Evolutionary conservation across 2,797 vertebrate genomes (phyloP).

Genomic region (Champsocephalus gunnari): DNA sequence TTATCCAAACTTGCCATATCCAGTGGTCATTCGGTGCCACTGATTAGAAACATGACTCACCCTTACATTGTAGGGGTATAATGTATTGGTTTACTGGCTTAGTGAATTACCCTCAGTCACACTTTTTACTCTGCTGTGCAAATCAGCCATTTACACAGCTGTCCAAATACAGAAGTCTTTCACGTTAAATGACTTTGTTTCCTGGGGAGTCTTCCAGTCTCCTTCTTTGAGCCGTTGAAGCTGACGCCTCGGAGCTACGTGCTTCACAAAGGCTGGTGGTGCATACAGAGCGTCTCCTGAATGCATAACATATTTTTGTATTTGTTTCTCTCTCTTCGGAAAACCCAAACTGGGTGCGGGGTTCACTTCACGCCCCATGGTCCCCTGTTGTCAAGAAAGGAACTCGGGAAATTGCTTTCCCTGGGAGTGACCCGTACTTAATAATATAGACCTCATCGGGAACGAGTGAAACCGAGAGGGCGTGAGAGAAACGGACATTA

Average conservation of each 20-base stretch:
- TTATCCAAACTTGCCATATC: conserved; percentile 46
- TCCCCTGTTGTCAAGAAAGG: conserved; percentile 55
- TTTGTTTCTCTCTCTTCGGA: conserved; percentile 60
- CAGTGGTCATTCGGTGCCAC: conserved; percentile 41
- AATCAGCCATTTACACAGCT: conserved; percentile 73
- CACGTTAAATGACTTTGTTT: conserved; percentile 57
- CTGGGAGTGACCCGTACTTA: conserved; percentile 35
- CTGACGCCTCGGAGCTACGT: conserved; percentile 30
- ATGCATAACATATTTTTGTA: conserved; percentile 2
- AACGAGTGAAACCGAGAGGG: conserved; percentile 20
- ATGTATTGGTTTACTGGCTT: conserved; percentile 55
- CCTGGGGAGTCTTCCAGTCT: conserved; percentile 34
- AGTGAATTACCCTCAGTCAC: conserved; percentile 58
- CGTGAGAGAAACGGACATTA: conserved; percentile 37
- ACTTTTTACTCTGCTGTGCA: conserved; percentile 38
- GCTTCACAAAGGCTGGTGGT: not conserved
- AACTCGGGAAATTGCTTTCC: conserved; percentile 71
- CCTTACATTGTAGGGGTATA: conserved; percentile 34
- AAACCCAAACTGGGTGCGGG: conserved; percentile 30
- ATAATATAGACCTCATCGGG: conserved; percentile 56
- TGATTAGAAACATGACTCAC: conserved; percentile 63
- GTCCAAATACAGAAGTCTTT: conserved; percentile 76
- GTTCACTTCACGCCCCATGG: conserved; percentile 40
- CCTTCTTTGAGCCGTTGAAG: conserved; percentile 44
- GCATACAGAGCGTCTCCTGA: not conserved